These are phyloP conservation scores for Pygocentrus nattereri DNA, from an alignment of 2,797 vertebrate genomes.

Conservation along the genomic window DNA sequence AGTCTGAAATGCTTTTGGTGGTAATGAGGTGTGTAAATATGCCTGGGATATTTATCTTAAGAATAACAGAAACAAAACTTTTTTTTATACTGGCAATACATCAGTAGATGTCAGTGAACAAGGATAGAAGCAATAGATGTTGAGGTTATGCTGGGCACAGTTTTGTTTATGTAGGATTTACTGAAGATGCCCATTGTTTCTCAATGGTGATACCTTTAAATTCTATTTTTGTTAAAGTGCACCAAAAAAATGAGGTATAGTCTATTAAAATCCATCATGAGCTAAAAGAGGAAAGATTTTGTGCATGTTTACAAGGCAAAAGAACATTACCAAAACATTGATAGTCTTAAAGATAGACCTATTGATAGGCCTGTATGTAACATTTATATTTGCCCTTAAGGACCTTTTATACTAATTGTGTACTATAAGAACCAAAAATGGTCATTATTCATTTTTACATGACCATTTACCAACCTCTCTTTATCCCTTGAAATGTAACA, in stretches of 20 bases:
- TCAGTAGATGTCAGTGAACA: neutral
- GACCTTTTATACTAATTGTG: no score
- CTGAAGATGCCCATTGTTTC: neutral
- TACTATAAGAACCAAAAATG: no score
- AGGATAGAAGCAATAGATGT: neutral
- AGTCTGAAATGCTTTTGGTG: conserved; percentile 74
- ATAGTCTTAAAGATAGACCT: no score
- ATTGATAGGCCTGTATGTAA: no score
- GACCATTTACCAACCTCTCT: no score
- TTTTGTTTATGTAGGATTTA: no score
- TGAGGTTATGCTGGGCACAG: neutral
- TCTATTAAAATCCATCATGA: neutral
- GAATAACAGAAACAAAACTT: neutral
- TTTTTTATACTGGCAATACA: neutral
- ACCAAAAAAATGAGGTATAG: neutral
- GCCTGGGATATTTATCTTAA: conserved; percentile 56
- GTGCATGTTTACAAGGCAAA: neutral
- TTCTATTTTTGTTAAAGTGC: neutral
- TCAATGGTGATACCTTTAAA: neutral
- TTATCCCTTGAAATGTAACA: no score
- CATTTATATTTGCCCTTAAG: no score
- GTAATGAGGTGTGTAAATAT: conserved; percentile 76
- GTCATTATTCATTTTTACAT: no score
- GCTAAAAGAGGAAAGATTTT: neutral
- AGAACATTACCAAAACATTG: neutral